Conservation (phyloP, 2,113 vertebrate genomes). For the Scolopax mira region DNA sequence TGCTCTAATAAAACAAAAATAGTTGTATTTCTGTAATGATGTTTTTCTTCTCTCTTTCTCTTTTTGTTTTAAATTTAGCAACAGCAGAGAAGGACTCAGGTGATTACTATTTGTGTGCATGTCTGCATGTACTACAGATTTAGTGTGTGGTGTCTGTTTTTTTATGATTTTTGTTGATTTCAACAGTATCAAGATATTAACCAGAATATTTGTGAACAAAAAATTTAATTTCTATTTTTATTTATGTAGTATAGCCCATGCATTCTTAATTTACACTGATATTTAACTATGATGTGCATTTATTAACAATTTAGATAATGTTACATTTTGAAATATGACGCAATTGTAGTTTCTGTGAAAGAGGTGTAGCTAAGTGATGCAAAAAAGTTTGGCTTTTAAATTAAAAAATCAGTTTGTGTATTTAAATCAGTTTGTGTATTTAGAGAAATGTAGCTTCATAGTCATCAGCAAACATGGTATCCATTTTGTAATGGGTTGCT, state of each 20-base stretch:
- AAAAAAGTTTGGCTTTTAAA: neutral
- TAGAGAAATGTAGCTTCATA: neutral
- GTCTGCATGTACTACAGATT: slow-evolving; percentile 40
- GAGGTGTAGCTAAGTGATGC: neutral
- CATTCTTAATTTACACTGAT: neutral
- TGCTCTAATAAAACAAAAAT: neutral
- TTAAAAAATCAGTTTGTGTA: neutral
- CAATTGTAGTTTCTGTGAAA: neutral
- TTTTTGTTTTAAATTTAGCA: slow-evolving; percentile 64
- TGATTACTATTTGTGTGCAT: slow-evolving; percentile 61
- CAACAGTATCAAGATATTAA: neutral
- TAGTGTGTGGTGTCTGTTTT: neutral
- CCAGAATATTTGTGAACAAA: neutral
- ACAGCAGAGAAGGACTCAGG: slow-evolving; percentile 78
- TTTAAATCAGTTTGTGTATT: neutral
- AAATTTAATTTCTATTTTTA: neutral
- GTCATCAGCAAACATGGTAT: neutral
- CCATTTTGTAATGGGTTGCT: neutral
- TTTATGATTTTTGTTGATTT: neutral
- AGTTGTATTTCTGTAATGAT: neutral
- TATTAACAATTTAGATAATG: neutral
- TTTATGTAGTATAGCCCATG: neutral
- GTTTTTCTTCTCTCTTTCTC: slow-evolving; percentile 1
- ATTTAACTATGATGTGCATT: neutral
- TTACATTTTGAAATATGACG: neutral